Percentiles rank a stretch among this genome's conserved stretches.
Conservation (phyloP, 2,113 vertebrate genomes). For the Xenus cinereus region DNA sequence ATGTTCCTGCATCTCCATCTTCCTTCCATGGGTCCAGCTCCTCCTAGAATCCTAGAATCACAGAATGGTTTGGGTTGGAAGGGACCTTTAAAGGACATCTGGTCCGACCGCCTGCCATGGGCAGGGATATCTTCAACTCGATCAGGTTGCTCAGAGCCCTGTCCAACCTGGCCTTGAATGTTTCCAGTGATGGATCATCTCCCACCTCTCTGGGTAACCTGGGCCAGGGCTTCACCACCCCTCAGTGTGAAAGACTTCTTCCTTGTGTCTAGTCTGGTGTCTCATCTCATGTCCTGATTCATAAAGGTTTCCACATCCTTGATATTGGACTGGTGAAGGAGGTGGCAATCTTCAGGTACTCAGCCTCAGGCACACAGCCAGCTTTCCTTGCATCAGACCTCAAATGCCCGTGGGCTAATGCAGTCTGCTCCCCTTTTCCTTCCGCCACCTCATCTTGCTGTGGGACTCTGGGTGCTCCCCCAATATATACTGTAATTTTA, state of each 20-base stretch:
- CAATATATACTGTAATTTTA: neutral
- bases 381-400: neutral
- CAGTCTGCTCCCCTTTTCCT: neutral
- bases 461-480: neutral
- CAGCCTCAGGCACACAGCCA: neutral
- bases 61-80: neutral
- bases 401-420: neutral
- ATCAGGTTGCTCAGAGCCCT: neutral
- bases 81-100: accelerated
- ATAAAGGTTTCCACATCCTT: neutral
- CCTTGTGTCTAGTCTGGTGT: no score
- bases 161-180: neutral
- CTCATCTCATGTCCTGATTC: neutral
- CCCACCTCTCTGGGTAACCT: accelerated
- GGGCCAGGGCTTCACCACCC: no score
- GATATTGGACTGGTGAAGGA: neutral
- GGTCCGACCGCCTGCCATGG: no score
- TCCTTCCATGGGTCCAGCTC: neutral
- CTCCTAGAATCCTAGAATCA: neutral
- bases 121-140: neutral
- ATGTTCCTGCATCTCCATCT: neutral
- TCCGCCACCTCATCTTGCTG: neutral
- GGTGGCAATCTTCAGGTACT: neutral
- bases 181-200: neutral
- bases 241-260: accelerated